Evolutionary conservation across 2,113 vertebrate species (phyloP).

Genomic region (Helogale parvula): DNA sequence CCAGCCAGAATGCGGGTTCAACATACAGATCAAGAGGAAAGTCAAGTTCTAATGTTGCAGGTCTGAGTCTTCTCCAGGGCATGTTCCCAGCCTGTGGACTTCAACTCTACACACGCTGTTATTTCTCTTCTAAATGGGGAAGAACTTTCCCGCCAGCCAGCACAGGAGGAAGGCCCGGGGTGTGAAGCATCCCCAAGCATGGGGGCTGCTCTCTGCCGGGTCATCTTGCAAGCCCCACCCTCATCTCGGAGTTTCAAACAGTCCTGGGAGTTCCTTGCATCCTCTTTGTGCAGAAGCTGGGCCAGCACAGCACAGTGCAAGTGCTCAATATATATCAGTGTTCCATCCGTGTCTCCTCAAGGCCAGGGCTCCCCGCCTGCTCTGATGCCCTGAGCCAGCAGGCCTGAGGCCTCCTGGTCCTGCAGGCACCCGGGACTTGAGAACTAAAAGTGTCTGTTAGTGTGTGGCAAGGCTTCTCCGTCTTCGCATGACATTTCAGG

Average conservation of each 20-base stretch:
- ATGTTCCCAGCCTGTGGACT: neutral
- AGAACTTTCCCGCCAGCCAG: neutral
- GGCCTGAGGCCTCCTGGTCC: no score
- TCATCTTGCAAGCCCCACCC: neutral
- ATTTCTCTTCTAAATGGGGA: neutral
- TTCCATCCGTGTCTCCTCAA: neutral
- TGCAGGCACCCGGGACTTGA: neutral
- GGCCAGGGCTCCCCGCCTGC: no score
- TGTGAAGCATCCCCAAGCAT: neutral
- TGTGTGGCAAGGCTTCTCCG: rapidly evolving
- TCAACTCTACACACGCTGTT: rapidly evolving
- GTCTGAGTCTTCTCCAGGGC: neutral
- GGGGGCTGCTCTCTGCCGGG: rapidly evolving
- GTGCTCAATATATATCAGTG: rapidly evolving
- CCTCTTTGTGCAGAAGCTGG: rapidly evolving
- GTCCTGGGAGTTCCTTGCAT: neutral
- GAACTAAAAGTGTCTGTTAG: no score
- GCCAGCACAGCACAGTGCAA: neutral
- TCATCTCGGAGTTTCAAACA: neutral
- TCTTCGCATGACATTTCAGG: neutral
- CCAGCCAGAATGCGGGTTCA: neutral
- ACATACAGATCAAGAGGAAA: neutral
- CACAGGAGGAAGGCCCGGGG: no score
- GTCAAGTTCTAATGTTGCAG: neutral
- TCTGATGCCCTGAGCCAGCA: no score